A percentile compares a stretch with the other conserved stretches of the same genome.
Evolutionary conservation across 2,113 vertebrate species (phyloP).

Genomic region (Chauna torquata): DNA sequence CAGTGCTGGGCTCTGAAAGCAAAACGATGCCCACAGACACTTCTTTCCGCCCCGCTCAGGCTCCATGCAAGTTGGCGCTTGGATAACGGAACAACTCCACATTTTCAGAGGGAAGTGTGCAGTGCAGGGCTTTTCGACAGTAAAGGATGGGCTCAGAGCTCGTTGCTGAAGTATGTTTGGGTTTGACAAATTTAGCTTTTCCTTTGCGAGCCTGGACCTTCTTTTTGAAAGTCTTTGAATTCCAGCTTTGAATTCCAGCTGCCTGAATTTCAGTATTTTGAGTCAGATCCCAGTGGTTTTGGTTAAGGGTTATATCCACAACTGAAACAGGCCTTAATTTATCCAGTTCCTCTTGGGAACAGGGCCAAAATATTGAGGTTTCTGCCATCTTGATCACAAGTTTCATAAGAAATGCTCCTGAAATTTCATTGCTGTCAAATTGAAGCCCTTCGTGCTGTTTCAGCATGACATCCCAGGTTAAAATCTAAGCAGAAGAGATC

Average conservation of each 20-base stretch:
- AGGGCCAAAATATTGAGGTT: conserved; percentile 56
- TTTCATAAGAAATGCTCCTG: conserved; percentile 1
- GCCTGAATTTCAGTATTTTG: conserved; percentile 42
- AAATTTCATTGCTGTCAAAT: conserved; percentile 37
- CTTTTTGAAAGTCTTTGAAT: conserved; percentile 33
- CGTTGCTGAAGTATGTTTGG: neutral
- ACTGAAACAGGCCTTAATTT: conserved; percentile 60
- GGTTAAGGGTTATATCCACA: conserved; percentile 62
- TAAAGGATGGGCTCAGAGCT: neutral
- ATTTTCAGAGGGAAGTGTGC: neutral
- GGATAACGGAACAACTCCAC: neutral
- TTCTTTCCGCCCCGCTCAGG: neutral
- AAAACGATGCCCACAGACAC: neutral
- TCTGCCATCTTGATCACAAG: conserved; percentile 48
- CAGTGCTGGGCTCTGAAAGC: neutral
- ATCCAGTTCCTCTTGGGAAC: conserved; percentile 59
- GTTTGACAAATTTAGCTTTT: conserved; percentile 42
- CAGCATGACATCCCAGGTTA: neutral
- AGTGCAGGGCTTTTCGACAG: fast-evolving
- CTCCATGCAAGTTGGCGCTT: neutral
- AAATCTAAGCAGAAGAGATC: conserved; percentile 8
- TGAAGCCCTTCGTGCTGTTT: neutral
- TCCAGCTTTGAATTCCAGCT: conserved; percentile 37
- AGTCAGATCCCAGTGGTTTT: conserved; percentile 59
- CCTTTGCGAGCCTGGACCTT: neutral